Base-by-base conservation (phyloP, 2,797 vertebrate species). In the Streptopelia turtur region DNA sequence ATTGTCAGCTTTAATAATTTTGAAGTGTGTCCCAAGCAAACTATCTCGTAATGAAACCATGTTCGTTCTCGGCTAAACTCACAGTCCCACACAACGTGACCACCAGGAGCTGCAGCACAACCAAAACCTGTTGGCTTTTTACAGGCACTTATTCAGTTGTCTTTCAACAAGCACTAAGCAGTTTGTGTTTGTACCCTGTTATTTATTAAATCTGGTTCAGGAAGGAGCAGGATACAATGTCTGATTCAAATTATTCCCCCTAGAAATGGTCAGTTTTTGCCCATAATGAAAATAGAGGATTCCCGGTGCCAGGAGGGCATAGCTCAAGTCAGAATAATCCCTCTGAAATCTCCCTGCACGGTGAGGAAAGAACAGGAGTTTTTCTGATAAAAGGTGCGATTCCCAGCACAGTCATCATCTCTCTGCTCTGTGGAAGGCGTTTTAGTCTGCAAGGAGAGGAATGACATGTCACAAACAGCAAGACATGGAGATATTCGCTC, bases 11-110 rank as follows among this genome's bases (percentile, higher is more conserved):
- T 49, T 12, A 24, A 39, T 65, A 83, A 47, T 69, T 94, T 65
- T 90, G 83, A 96, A 97, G 66, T 43, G 41, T 75, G 55, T 92
- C 75, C 89, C 83, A 78, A 76, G 86, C 84, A 95, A 96, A 90
- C 30, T 33, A 84, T 60, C 13, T 93, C 5, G 2, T 70, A 82
- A 83, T 27, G 47, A 85, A 83, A 22, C 72, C 10, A 74, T 14
- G 1, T 12, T 76, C 8, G 1, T 56, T 47, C 64, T 79, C 39
- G 1, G 23, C 52, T 72, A 23, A 65, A 43, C 68, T 74, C 78
- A 27, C 30, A 56, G 1, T 18, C 72, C 61, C 28, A 21, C 50
- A 56, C 76, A 47, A 31, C 10, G 35, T 59, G 76, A 52, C 43
- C 59, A 91, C 39, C 47, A 74, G 90, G 76, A 95, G 71, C 66